Conservation (phyloP, 2,797 vertebrate genomes). For the Enteromius unitaeniatus region DNA sequence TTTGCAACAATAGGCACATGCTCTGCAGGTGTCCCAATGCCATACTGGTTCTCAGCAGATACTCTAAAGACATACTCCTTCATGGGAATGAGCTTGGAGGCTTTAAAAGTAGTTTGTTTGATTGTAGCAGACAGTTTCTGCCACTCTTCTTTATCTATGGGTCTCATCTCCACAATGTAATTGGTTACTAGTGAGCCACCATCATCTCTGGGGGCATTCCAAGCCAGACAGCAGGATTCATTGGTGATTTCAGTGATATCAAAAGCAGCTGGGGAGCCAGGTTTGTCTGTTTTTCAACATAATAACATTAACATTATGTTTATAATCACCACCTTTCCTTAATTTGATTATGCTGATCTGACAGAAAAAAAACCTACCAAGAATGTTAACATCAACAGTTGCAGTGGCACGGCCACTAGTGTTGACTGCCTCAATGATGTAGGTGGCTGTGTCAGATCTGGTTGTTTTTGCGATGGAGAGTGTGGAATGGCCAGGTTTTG, state of each 20-base stretch:
- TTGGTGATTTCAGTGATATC: slow-evolving; percentile 96
- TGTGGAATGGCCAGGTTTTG: slow-evolving; percentile 87
- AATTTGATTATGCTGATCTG: background rate
- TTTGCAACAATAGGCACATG: slow-evolving; percentile 92
- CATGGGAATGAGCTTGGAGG: slow-evolving; percentile 86
- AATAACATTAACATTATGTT: background rate
- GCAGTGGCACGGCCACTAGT: slow-evolving; percentile 92
- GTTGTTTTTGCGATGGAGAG: slow-evolving; percentile 87
- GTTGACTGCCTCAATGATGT: slow-evolving; percentile 98
- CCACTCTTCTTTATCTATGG: slow-evolving; percentile 91
- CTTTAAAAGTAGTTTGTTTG: slow-evolving; percentile 93
- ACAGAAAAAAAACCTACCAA: slow-evolving; percentile 80
- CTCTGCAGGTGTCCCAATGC: slow-evolving; percentile 88
- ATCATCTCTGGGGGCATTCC: slow-evolving; percentile 97
- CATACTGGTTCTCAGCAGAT: slow-evolving; percentile 98
- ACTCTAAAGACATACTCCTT: slow-evolving; percentile 97
- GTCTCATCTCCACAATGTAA: slow-evolving; percentile 91
- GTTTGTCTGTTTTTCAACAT: slow-evolving; percentile 85
- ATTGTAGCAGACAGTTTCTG: slow-evolving; percentile 94
- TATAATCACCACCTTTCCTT: background rate
- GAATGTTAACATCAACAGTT: slow-evolving; percentile 94
- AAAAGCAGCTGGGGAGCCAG: slow-evolving; percentile 95
- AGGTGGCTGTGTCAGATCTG: slow-evolving; percentile 92
- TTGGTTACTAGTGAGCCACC: slow-evolving; percentile 94
- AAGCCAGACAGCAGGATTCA: slow-evolving; percentile 90